Conservation (phyloP, 92 coral and sea anemone species). For the Phenganax subtilis region DNA sequence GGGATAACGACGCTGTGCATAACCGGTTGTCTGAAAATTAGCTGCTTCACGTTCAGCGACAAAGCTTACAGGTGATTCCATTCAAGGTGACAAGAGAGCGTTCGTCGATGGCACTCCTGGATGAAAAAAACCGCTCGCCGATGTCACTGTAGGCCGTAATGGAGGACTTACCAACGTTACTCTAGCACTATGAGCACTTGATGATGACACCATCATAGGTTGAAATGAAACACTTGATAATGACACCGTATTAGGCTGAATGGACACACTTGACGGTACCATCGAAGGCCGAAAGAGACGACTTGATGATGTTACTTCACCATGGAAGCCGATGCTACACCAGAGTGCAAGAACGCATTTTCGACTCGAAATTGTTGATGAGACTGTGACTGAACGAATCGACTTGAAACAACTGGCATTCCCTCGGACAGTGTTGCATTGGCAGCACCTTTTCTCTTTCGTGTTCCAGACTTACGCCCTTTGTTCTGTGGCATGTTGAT, state of each 20-base stretch:
- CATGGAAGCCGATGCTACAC: too few relatives aligned
- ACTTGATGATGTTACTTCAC: background rate
- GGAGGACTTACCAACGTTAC: background rate
- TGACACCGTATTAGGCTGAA: background rate
- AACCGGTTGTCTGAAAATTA: background rate
- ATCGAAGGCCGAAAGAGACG: background rate
- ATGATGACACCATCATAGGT: slow-evolving; percentile 35
- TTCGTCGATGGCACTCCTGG: too few relatives aligned
- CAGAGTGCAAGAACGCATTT: background rate
- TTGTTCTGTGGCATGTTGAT: background rate
- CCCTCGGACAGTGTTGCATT: too few relatives aligned
- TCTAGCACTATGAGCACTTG: slow-evolving; percentile 35
- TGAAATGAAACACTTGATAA: slow-evolving; percentile 31
- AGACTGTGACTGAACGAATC: background rate
- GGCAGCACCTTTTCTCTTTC: background rate
- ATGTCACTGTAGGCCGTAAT: background rate
- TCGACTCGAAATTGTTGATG: background rate
- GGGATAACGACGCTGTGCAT: background rate
- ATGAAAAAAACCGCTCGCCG: too few relatives aligned
- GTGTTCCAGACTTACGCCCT: background rate
- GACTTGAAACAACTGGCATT: background rate
- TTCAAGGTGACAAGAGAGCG: too few relatives aligned
- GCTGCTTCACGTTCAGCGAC: background rate
- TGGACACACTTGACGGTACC: background rate
- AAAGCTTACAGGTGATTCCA: background rate